phyloP scores from a whole-genome alignment of 2,888 invertebrate genomes.

The Apodemia duryi region DNA sequence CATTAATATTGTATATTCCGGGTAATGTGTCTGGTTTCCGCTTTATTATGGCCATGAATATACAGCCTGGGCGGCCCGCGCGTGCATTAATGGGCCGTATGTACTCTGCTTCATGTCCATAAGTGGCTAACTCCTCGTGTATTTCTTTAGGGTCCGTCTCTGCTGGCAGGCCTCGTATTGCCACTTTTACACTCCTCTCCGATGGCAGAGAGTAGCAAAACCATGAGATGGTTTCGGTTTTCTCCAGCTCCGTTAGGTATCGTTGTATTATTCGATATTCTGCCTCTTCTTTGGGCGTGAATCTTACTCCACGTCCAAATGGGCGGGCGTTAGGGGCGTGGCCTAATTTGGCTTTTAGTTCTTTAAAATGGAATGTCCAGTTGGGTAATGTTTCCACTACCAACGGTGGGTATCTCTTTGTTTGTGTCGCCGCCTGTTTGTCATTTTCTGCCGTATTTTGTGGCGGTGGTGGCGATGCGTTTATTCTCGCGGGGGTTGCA shows the following conservation, averaged over 20 bases:
- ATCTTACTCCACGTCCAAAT: background rate
- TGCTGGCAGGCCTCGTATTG: background rate
- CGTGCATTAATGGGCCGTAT: background rate
- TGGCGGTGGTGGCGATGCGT: too few relatives aligned
- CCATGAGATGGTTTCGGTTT: too few relatives aligned
- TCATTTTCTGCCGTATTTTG: too few relatives aligned
- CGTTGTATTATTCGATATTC: background rate
- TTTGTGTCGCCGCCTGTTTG: too few relatives aligned
- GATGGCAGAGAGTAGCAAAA: too few relatives aligned
- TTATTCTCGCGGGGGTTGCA: too few relatives aligned
- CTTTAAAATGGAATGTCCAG: background rate
- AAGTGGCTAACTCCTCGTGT: background rate
- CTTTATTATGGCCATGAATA: too few relatives aligned
- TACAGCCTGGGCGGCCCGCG: background rate
- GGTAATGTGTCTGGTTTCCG: background rate
- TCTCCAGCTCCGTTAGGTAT: too few relatives aligned
- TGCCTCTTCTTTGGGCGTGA: background rate
- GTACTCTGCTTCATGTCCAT: background rate
- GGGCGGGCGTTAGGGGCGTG: background rate
- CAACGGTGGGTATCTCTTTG: background rate
- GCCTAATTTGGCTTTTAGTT: background rate
- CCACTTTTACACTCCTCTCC: too few relatives aligned
- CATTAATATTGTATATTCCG: background rate
- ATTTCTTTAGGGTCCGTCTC: background rate
- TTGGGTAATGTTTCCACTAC: background rate